These are phyloP conservation scores for Tetramorium alpestre DNA, from an alignment of 1,140 invertebrate species.

Conservation along the genomic window DNA sequence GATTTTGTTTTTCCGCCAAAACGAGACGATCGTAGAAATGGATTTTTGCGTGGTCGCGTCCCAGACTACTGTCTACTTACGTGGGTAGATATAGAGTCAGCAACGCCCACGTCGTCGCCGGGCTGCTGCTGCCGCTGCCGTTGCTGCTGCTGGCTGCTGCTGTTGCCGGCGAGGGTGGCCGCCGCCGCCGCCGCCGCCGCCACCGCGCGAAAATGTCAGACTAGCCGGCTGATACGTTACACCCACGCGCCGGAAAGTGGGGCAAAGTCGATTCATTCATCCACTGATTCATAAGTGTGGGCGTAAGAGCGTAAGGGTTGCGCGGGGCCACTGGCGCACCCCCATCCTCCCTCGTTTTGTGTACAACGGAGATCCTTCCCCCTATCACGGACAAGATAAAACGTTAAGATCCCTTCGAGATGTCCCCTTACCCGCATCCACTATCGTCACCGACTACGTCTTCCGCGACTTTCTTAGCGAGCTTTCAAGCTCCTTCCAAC, in stretches of 20 bases:
- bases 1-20: constrained; percentile 72
- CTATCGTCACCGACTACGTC: not conserved
- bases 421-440: constrained; percentile 19
- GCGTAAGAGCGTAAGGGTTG: constrained; percentile 64
- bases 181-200: not conserved
- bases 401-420: constrained; percentile 34
- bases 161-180: constrained; percentile 5
- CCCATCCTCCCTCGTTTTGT: constrained; percentile 15
- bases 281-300: constrained; percentile 78
- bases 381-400: constrained; percentile 36
- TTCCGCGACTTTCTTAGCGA: constrained; percentile 21
- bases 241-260: constrained; percentile 78
- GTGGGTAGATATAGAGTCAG: constrained; percentile 75
- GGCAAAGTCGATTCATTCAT: constrained; percentile 83
- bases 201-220: constrained; percentile 77
- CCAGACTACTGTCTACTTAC: constrained; percentile 74
- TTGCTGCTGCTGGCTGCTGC: not conserved
- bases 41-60: constrained; percentile 78
- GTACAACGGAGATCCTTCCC: constrained; percentile 33
- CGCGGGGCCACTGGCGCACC: constrained; percentile 8
- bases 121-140: constrained; percentile 54
- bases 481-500: constrained; percentile 5
- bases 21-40: constrained; percentile 68
- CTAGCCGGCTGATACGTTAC: constrained; percentile 71
- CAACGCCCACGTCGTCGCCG: constrained; percentile 78